phyloP scores from a whole-genome alignment of 2,113 vertebrate genomes.

The Microcebus lehilahytsara region DNA sequence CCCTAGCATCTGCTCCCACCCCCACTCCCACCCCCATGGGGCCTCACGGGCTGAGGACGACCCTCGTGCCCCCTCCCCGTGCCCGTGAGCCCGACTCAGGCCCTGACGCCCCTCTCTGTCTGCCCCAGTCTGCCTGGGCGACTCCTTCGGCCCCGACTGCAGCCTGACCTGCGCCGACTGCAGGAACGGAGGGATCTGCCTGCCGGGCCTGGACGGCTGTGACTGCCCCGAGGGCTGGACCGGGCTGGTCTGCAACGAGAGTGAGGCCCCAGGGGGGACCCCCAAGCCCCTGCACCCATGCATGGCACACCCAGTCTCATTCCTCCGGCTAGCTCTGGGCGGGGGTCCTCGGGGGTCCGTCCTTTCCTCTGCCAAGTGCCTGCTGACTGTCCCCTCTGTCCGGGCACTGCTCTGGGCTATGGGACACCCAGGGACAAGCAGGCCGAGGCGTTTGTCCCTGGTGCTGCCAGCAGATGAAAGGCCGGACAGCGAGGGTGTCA shows the following conservation, averaged over 20 bases:
- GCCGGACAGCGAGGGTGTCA: neutral
- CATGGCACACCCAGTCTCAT: fast-evolving
- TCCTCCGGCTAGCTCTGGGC: neutral
- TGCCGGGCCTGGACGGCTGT: conserved; percentile 83
- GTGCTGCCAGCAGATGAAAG: fast-evolving
- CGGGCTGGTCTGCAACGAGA: conserved; percentile 92
- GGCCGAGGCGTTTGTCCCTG: neutral
- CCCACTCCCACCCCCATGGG: fast-evolving
- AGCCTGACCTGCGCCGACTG: conserved; percentile 95
- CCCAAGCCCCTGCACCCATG: neutral
- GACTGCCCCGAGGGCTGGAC: conserved; percentile 91
- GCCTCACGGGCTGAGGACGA: fast-evolving
- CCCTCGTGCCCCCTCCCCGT: neutral
- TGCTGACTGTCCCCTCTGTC: fast-evolving
- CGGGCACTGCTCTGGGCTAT: neutral
- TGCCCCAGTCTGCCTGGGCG: conserved; percentile 91
- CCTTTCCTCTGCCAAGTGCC: neutral
- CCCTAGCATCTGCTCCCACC: fast-evolving
- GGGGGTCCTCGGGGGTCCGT: fast-evolving
- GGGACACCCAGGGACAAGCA: neutral
- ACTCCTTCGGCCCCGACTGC: conserved; percentile 93
- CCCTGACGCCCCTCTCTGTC: neutral
- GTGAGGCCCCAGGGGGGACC: conserved; percentile 82
- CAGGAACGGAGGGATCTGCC: conserved; percentile 88
- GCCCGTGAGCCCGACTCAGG: neutral